Base-by-base conservation (phyloP, 2,797 vertebrate species). In the Enteromius radiatus region DNA sequence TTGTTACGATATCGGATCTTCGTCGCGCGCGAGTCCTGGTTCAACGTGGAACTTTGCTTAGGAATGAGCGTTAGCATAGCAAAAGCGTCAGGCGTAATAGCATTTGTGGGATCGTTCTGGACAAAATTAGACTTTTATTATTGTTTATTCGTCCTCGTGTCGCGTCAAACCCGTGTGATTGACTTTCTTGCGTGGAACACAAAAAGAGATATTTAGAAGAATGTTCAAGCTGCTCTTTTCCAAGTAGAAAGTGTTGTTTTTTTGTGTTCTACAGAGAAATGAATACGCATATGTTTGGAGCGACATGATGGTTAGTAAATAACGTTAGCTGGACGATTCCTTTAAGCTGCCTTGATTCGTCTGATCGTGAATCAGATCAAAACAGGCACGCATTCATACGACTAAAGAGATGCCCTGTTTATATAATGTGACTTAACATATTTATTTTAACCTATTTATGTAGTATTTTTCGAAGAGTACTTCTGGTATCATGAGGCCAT, bases 401-500 rank as follows among this genome's bases (percentile, higher is more conserved):
- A 54, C 21, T 54, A 59, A 81, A 80, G 81, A 80, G 61, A 76
- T 77, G 84, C 90, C 89, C 90, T 90, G 89, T 84, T 79, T 81
- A 90, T 87, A 93, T 89, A 94, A 94, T 94, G 93, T 94, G 93
- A 93, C 89, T 26, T 41, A 88, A 88, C 90, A 88, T 95, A 95
- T 95, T 95, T 95, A 95, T 95, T 95, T 94, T 84, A 90, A 92
- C 26, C 71, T 82, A 92, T 81, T 87, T 94, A 95, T 95, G 93
- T 94, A 94, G 93, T 92, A 89, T 92, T 86, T 65, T 82, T 78
- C 52, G 76, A 91, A 90, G 87, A 83, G 80, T 89, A 89, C 81
- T 91, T 85, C 86, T 64, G 28, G 61, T 33, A 64, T 64, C 61
- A 64, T 88, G 87, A 89, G 9, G 54, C 80, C 65, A 67, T 88